phyloP scores from a whole-genome alignment of 2,797 vertebrate genomes.

The Gallinago nigripennis region DNA sequence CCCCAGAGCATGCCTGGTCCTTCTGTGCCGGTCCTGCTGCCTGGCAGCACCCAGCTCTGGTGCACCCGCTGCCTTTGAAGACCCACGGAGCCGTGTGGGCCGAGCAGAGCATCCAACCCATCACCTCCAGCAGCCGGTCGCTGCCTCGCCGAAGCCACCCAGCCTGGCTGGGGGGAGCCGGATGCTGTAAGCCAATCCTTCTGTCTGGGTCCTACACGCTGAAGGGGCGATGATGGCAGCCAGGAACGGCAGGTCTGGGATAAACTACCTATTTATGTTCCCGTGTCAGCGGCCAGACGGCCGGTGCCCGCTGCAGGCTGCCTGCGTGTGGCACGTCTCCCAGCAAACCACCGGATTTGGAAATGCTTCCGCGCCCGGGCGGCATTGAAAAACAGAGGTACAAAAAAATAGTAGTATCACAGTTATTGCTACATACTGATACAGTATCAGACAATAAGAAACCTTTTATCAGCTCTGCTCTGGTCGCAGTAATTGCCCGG shows the following conservation, averaged over 20 bases:
- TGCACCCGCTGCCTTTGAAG: neutral
- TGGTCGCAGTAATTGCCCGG: neutral
- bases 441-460: no score
- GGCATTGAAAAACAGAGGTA: neutral
- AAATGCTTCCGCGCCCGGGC: accelerated
- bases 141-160: neutral
- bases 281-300: neutral
- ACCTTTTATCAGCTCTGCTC: no score
- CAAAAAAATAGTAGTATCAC: slow-evolving; percentile 4
- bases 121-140: accelerated
- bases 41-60: neutral
- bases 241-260: neutral
- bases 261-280: neutral
- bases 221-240: accelerated
- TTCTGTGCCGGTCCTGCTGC: no score
- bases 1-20: no score
- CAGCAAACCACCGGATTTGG: neutral
- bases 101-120: neutral
- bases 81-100: accelerated
- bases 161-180: neutral
- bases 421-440: slow-evolving; percentile 55
- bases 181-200: neutral
- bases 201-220: neutral
- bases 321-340: neutral
- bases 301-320: neutral